A percentile compares a stretch with the other conserved stretches of the same genome.
Conservation (phyloP, 2,113 vertebrate species). For the Gambusia affinis region DNA sequence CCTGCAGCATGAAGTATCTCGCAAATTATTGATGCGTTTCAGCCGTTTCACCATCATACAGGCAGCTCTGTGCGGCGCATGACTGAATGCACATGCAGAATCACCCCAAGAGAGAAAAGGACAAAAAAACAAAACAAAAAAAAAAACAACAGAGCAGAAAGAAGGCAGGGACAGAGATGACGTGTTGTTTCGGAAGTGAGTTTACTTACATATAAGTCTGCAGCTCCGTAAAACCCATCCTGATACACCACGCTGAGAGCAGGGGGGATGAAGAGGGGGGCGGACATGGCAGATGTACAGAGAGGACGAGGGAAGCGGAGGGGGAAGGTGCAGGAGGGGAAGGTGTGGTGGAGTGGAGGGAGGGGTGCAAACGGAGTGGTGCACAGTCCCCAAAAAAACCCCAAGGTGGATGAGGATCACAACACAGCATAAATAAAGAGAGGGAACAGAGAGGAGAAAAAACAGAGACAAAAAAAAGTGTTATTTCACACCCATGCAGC, state of each 20-base stretch:
- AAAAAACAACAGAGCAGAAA: constrained; percentile 29
- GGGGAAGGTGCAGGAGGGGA: constrained; percentile 17
- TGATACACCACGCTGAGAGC: constrained; percentile 84
- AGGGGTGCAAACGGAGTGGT: constrained; percentile 53
- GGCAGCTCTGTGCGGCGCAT: constrained; percentile 73
- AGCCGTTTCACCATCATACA: constrained; percentile 42
- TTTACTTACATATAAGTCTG: constrained; percentile 83
- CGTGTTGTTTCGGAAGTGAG: constrained; percentile 54
- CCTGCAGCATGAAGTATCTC: neutral
- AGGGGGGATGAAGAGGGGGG: neutral
- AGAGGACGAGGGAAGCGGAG: constrained; percentile 22
- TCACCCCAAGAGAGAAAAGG: constrained; percentile 52
- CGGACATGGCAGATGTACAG: constrained; percentile 8
- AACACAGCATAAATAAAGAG: constrained; percentile 45
- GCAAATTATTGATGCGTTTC: neutral
- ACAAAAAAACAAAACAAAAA: constrained; percentile 13
- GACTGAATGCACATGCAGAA: constrained; percentile 72
- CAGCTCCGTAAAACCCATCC: constrained; percentile 85
- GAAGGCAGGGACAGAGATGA: constrained; percentile 44
- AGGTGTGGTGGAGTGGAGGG: neutral
- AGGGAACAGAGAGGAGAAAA: neutral
- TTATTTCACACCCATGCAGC: constrained; percentile 82
- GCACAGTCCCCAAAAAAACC: constrained; percentile 69
- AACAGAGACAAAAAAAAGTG: constrained; percentile 24
- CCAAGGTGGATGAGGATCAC: constrained; percentile 63